Evolutionary conservation across 2,888 invertebrate species (phyloP).

Genomic region (Penaeus monodon): DNA sequence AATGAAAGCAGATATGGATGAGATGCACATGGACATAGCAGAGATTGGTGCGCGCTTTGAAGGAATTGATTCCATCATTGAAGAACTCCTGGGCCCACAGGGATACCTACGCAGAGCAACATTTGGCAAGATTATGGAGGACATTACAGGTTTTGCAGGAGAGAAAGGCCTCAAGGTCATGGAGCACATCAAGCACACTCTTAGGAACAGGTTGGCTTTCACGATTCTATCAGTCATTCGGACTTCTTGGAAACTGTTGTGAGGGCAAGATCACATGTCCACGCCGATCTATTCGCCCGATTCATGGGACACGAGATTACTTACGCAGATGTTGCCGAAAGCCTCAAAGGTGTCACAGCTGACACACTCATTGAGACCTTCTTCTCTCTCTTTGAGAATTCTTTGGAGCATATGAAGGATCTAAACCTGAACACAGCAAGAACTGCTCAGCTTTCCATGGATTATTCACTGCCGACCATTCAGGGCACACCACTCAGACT

Average conservation of each 20-base stretch:
- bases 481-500: slow-evolving; percentile 59
- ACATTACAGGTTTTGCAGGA: slow-evolving; percentile 15
- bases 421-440: slow-evolving; percentile 29
- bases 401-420: slow-evolving; percentile 17
- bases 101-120: slow-evolving; percentile 32
- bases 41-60: slow-evolving; percentile 56
- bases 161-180: slow-evolving; percentile 20
- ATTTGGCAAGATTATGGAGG: slow-evolving; percentile 31
- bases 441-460: slow-evolving; percentile 23
- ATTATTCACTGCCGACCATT: slow-evolving; percentile 52
- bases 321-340: slow-evolving; percentile 31
- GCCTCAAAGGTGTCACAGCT: slow-evolving; percentile 22
- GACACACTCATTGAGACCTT: slow-evolving; percentile 27
- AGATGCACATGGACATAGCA: slow-evolving; percentile 47
- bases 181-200: neutral
- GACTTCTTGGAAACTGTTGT: slow-evolving; percentile 18
- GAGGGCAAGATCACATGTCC: neutral
- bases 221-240: slow-evolving; percentile 2
- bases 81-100: slow-evolving; percentile 46
- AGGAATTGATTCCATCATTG: slow-evolving; percentile 50
- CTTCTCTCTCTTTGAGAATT: neutral
- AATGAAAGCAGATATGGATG: slow-evolving; percentile 48
- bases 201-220: slow-evolving; percentile 32
- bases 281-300: slow-evolving; percentile 47
- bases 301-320: slow-evolving; percentile 61